Conservation (phyloP, 1,140 invertebrate genomes). For the Drosophila watanabei region DNA sequence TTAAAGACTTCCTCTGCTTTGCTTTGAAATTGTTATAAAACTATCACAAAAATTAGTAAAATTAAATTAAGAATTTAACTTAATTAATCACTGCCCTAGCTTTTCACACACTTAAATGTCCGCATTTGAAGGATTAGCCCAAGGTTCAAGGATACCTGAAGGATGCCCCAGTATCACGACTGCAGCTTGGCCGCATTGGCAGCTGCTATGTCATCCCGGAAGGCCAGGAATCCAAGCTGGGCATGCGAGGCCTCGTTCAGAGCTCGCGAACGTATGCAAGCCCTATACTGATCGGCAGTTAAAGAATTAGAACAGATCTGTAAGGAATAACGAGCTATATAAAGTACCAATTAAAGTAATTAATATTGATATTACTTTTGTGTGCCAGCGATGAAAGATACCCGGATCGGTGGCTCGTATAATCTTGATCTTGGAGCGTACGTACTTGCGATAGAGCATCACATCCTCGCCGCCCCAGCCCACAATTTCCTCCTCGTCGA, state of each 20-base stretch:
- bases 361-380: constrained; percentile 87
- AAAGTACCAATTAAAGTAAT: rapidly evolving
- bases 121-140: constrained; percentile 17
- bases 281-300: constrained; percentile 91
- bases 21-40: background rate
- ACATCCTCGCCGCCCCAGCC: constrained; percentile 95
- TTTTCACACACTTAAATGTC: constrained; percentile 1
- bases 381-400: constrained; percentile 94
- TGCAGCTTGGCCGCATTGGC: constrained; percentile 41
- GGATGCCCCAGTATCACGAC: constrained; percentile 48
- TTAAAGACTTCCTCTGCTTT: background rate
- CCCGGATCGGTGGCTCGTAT: constrained; percentile 93
- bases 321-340: background rate
- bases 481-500: constrained; percentile 91
- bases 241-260: constrained; percentile 93
- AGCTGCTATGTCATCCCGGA: constrained; percentile 91
- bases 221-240: constrained; percentile 92
- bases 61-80: background rate
- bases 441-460: constrained; percentile 92
- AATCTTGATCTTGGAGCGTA: constrained; percentile 91
- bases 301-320: constrained; percentile 88
- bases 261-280: constrained; percentile 92
- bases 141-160: constrained; percentile 10
- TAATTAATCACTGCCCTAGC: constrained; percentile 1
- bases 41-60: background rate